A percentile compares a stretch with the other conserved stretches of the same genome.
Conservation (phyloP, 2,113 vertebrate genomes). For the Hassar affinis region DNA sequence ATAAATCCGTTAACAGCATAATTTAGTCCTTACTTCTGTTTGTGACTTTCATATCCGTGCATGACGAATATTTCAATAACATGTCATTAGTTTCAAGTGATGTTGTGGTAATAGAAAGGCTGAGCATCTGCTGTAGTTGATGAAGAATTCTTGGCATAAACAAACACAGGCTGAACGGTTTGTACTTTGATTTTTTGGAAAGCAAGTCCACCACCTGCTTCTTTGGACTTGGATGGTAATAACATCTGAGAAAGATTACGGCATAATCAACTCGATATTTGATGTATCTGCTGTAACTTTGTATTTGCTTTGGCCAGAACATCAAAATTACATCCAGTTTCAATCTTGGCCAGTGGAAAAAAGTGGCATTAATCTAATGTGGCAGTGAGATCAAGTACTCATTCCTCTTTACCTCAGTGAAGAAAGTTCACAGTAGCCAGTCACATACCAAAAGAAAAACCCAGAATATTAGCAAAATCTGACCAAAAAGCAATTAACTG, state of each 20-base stretch:
- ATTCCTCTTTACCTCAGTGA: background rate
- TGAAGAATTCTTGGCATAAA: conserved; percentile 58
- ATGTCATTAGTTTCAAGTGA: conserved; percentile 35
- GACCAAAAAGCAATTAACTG: background rate
- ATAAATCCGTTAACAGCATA: conserved; percentile 33
- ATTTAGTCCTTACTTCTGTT: conserved; percentile 27
- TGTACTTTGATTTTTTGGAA: conserved; percentile 54
- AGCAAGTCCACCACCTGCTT: conserved; percentile 52
- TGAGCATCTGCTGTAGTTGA: conserved; percentile 54
- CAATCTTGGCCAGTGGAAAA: conserved; percentile 4
- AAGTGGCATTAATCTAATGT: conserved; percentile 33
- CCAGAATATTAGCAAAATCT: too few relatives aligned
- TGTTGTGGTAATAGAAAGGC: conserved; percentile 44
- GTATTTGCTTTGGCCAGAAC: conserved; percentile 51
- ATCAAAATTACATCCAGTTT: conserved; percentile 30
- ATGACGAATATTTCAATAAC: conserved; percentile 27
- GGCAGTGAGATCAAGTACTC: background rate
- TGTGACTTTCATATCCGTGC: conserved; percentile 28
- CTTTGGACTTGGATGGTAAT: conserved; percentile 44
- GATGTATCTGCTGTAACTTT: conserved; percentile 44
- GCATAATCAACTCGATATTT: conserved; percentile 44
- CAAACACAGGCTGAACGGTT: conserved; percentile 45
- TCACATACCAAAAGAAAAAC: background rate
- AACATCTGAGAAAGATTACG: conserved; percentile 52
- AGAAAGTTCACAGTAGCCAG: background rate